These are phyloP conservation scores for Lophochroa leadbeateri DNA, from an alignment of 2,113 vertebrate genomes.

Conservation along the genomic window DNA sequence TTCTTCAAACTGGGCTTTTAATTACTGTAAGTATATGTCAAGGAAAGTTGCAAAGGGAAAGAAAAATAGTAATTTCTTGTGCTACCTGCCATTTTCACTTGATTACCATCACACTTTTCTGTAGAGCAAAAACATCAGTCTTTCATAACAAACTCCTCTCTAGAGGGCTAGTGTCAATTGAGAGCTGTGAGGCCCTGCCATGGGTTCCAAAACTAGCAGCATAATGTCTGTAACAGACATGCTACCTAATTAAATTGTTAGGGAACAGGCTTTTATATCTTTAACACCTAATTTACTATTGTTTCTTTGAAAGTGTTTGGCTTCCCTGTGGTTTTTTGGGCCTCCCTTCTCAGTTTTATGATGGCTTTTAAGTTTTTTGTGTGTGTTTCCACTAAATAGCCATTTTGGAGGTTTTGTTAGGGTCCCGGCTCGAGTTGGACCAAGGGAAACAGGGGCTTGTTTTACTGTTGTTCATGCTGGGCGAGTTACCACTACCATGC, in stretches of 20 bases:
- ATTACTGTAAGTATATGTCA: conserved; percentile 62
- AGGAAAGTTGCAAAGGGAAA: conserved; percentile 52
- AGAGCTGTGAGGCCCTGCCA: conserved; percentile 68
- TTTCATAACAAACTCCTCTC: conserved; percentile 67
- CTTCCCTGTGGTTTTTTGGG: conserved; percentile 74
- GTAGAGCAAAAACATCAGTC: conserved; percentile 59
- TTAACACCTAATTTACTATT: conserved; percentile 81
- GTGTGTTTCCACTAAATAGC: conserved; percentile 64
- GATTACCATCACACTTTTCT: conserved; percentile 64
- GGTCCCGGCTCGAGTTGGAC: neutral
- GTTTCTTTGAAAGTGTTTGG: conserved; percentile 76
- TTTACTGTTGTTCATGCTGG: conserved; percentile 64
- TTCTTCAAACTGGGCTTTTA: conserved; percentile 44
- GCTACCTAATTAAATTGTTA: conserved; percentile 76
- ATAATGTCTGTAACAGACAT: conserved; percentile 78
- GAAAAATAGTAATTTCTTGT: conserved; percentile 54
- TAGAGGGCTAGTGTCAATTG: conserved; percentile 48
- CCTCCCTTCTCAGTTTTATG: conserved; percentile 72
- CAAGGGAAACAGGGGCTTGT: conserved; percentile 20
- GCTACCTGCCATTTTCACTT: conserved; percentile 70
- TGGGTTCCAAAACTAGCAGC: conserved; percentile 68
- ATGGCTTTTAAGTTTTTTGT: conserved; percentile 61
- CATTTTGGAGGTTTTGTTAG: conserved; percentile 64
- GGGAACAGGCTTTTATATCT: conserved; percentile 76
- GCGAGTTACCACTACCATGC: conserved; percentile 47